Evolutionary conservation across 1,140 invertebrate genomes (phyloP).

Genomic region (Sycobia sp.): DNA sequence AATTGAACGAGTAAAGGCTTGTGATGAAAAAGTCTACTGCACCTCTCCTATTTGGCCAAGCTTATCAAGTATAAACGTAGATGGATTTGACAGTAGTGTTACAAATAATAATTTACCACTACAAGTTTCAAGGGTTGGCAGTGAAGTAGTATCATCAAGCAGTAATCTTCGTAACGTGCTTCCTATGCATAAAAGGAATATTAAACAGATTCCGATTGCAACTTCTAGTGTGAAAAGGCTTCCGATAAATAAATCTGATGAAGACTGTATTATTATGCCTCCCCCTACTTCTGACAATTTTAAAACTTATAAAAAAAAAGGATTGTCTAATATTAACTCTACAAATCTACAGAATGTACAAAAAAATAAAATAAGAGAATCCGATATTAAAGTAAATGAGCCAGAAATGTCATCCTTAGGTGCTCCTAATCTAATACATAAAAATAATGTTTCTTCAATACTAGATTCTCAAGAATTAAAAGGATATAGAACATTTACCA

Average conservation of each 20-base stretch:
- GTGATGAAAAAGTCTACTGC: background rate
- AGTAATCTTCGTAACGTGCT: constrained; percentile 41
- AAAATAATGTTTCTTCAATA: background rate
- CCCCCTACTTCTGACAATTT: constrained; percentile 33
- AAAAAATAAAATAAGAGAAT: background rate
- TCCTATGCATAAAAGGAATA: background rate
- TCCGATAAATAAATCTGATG: background rate
- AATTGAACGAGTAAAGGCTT: background rate
- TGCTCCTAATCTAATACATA: background rate
- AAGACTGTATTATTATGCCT: constrained; percentile 42
- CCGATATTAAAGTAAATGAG: no score
- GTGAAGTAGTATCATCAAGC: constrained; percentile 46
- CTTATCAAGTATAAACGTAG: constrained; percentile 41
- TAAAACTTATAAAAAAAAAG: background rate
- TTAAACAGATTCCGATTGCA: constrained; percentile 13
- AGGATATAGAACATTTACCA: constrained; percentile 35
- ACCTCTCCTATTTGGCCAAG: constrained; percentile 30
- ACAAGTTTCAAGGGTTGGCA: constrained; percentile 33
- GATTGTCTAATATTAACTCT: background rate
- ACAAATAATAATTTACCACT: background rate
- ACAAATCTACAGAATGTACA: background rate
- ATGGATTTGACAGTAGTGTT: constrained; percentile 32
- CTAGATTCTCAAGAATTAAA: constrained; percentile 10
- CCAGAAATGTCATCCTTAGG: background rate
- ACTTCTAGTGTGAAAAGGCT: constrained; percentile 44